These are phyloP conservation scores for Chlamydotis undulata DNA, from an alignment of 2,113 vertebrate species.

Conservation along the genomic window DNA sequence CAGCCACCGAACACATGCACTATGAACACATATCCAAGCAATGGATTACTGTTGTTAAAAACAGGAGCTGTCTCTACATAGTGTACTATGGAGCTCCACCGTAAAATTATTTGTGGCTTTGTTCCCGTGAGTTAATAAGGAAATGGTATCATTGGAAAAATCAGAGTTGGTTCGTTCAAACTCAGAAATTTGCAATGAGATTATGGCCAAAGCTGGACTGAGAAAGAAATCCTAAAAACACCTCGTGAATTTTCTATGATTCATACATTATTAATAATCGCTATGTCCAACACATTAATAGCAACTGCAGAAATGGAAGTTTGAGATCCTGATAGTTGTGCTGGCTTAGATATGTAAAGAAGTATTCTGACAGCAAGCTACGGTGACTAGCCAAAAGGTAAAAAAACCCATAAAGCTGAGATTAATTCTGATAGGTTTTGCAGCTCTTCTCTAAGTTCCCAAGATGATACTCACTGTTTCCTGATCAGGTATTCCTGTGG, in stretches of 20 bases:
- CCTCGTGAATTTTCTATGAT: not conserved
- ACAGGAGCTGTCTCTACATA: not conserved
- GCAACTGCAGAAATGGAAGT: not conserved
- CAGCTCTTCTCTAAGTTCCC: not conserved
- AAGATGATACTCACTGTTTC: constrained; percentile 70
- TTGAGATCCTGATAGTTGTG: not conserved
- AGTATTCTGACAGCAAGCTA: not conserved
- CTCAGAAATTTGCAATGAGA: not conserved
- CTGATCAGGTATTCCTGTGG: constrained; percentile 83
- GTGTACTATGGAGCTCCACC: not conserved
- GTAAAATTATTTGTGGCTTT: not conserved
- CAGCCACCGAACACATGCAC: not conserved
- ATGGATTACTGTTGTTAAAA: not conserved
- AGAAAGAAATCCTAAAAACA: not conserved
- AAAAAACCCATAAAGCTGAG: not conserved
- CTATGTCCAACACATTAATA: not conserved
- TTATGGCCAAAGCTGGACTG: not conserved
- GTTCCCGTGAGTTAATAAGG: not conserved
- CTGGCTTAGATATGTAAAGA: not conserved
- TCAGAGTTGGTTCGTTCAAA: not conserved
- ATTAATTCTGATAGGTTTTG: not conserved
- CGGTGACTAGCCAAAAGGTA: not conserved
- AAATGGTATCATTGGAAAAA: not conserved
- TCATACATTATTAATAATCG: not conserved
- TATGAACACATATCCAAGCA: not conserved